A percentile compares a stretch with the other conserved stretches of the same genome.
These are phyloP conservation scores for Puffinus mauretanicus DNA, from an alignment of 2,113 vertebrate species.

Conservation along the genomic window DNA sequence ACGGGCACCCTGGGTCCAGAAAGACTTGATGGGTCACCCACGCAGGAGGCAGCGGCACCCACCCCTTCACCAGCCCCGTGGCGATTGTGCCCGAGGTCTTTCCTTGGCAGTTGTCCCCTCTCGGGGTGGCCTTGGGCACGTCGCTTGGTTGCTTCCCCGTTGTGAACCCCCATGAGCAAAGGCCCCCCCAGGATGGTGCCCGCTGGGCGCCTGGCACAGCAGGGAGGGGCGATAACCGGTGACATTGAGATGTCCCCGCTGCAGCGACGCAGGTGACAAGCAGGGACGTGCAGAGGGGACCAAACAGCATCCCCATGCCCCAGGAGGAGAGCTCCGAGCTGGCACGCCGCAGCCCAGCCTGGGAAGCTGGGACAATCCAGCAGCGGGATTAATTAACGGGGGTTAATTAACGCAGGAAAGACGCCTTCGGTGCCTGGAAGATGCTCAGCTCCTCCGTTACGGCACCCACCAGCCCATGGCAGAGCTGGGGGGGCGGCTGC, in stretches of 20 bases:
- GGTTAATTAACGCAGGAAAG: neutral
- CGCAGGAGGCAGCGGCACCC: neutral
- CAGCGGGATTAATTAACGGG: neutral
- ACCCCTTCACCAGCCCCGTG: neutral
- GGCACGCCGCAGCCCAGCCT: too few species aligned
- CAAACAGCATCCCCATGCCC: rapidly evolving
- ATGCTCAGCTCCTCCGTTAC: neutral
- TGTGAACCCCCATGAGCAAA: too few species aligned
- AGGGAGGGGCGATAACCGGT: rapidly evolving
- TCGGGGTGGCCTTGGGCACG: neutral
- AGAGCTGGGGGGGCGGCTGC: neutral
- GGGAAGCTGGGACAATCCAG: neutral
- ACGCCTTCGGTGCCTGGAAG: neutral
- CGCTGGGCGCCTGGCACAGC: neutral
- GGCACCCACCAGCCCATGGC: neutral
- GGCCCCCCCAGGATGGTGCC: neutral
- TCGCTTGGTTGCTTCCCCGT: rapidly evolving
- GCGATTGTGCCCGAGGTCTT: too few species aligned
- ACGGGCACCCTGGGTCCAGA: neutral
- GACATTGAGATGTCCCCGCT: too few species aligned
- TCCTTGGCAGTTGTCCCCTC: neutral
- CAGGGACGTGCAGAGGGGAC: neutral
- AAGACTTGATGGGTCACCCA: neutral
- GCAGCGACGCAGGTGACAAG: neutral
- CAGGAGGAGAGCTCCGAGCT: neutral